phyloP scores from a whole-genome alignment of 2,797 vertebrate genomes.

The Scarus forsteni region DNA sequence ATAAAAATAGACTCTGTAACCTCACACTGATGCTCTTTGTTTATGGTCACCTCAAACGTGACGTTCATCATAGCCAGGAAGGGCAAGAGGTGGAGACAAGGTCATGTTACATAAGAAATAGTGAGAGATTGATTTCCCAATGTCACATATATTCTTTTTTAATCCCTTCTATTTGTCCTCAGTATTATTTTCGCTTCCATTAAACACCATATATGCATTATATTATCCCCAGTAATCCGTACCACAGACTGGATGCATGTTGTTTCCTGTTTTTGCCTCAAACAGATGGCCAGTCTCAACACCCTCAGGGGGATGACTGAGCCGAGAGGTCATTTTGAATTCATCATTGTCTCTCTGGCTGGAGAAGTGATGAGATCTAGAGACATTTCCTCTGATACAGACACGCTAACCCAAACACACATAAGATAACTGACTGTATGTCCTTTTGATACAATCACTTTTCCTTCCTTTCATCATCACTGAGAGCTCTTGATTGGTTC shows the following conservation, averaged over 20 bases:
- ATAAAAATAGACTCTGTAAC: conserved; percentile 50
- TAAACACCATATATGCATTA: too few species aligned
- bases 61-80: conserved; percentile 21
- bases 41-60: conserved; percentile 29
- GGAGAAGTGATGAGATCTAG: not conserved
- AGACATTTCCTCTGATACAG: not conserved
- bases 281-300: conserved; percentile 28
- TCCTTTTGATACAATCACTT: not conserved
- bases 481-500: not conserved
- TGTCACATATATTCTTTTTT: not conserved
- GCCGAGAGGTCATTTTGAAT: not conserved
- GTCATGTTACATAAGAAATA: conserved; percentile 27
- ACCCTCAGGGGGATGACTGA: conserved; percentile 4
- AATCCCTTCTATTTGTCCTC: not conserved
- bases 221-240: not conserved
- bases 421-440: not conserved
- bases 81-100: conserved; percentile 16
- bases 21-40: conserved; percentile 16
- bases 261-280: conserved; percentile 20
- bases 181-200: too few species aligned
- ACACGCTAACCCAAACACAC: not conserved
- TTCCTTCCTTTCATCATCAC: not conserved
- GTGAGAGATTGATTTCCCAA: not conserved
- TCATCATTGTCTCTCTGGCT: conserved; percentile 12
- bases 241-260: not conserved